These are phyloP conservation scores for Tetragonisca angustula DNA, from an alignment of 2,888 invertebrate genomes.

Conservation along the genomic window DNA sequence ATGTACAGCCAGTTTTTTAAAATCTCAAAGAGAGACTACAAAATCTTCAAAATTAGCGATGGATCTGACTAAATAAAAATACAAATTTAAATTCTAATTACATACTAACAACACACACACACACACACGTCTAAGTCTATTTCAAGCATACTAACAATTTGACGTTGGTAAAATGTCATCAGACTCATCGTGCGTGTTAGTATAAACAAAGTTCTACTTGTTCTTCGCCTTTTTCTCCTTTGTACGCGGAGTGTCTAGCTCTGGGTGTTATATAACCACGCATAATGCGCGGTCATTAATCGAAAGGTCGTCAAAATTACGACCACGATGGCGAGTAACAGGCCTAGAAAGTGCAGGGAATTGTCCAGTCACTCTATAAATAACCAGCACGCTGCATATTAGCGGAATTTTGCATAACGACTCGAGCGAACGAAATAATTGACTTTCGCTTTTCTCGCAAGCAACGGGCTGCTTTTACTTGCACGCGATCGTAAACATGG, in stretches of 20 bases:
- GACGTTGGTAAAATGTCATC: not conserved
- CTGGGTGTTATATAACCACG: slow-evolving; percentile 20
- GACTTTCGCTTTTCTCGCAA: slow-evolving; percentile 33
- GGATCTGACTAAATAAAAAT: too few relatives aligned
- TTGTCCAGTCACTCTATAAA: slow-evolving; percentile 34
- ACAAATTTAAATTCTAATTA: too few relatives aligned
- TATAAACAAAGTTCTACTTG: not conserved
- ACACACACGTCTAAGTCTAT: not conserved
- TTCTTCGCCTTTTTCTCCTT: not conserved
- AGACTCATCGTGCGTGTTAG: not conserved
- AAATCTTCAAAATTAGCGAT: too few relatives aligned
- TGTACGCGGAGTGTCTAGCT: not conserved
- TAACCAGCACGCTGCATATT: slow-evolving; percentile 12
- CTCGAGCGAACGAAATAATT: slow-evolving; percentile 42
- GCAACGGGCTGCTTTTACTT: not conserved
- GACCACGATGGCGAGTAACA: slow-evolving; percentile 7
- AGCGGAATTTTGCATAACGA: slow-evolving; percentile 44
- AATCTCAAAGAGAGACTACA: too few relatives aligned
- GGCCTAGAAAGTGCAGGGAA: slow-evolving; percentile 44
- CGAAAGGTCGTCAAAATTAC: slow-evolving; percentile 45
- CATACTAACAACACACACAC: too few relatives aligned
- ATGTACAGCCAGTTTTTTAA: too few relatives aligned
- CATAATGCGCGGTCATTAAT: slow-evolving; percentile 12
- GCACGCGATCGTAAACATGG: not conserved
- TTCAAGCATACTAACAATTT: not conserved